phyloP scores from a whole-genome alignment of 1,140 invertebrate genomes.

The Nomia melanderi region DNA sequence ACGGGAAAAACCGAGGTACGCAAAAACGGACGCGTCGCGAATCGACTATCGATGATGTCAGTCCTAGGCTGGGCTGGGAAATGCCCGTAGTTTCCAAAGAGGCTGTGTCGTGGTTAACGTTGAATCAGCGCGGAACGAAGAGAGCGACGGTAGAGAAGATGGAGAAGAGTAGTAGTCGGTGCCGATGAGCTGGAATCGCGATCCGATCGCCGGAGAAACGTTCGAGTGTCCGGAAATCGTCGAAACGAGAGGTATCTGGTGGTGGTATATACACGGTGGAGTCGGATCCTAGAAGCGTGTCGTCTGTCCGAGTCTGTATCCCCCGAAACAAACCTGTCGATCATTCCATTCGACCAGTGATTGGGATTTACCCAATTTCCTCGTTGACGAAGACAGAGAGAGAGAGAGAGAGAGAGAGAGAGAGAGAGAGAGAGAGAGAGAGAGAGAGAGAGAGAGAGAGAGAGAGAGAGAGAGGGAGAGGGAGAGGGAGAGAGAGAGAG shows the following conservation, averaged over 20 bases:
- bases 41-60: not conserved
- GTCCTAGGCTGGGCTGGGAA: conserved; percentile 8
- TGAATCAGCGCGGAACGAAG: not conserved
- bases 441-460: too few species aligned
- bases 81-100: conserved; percentile 32
- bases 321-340: conserved; percentile 20
- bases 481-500: too few species aligned
- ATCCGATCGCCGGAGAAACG: not conserved
- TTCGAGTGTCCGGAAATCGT: not conserved
- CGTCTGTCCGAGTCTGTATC: conserved; percentile 6
- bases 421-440: too few species aligned
- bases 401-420: too few species aligned
- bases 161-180: not conserved
- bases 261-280: not conserved
- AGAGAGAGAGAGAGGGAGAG: too few species aligned
- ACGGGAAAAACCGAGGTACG: not conserved
- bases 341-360: conserved; percentile 46
- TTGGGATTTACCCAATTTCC: conserved; percentile 32
- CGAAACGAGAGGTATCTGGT: not conserved
- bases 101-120: conserved; percentile 16
- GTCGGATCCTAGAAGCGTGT: not conserved
- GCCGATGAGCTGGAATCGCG: not conserved
- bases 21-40: not conserved
- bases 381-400: conserved; percentile 22
- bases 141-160: not conserved